Conservation (phyloP, 1,140 invertebrate species). For the Neodiprion pinetum region DNA sequence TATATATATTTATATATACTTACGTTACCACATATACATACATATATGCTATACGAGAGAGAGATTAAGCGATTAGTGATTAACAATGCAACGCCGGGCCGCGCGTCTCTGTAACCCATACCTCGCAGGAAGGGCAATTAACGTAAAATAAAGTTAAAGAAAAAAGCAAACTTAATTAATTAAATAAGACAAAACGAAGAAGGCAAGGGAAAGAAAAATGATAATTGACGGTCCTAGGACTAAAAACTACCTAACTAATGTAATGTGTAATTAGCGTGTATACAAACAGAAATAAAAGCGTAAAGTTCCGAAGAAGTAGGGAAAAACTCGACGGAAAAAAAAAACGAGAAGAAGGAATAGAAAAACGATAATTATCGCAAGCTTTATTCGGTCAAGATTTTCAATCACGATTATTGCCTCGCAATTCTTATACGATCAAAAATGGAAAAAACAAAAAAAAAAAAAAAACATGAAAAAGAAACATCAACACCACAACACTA, state of each 20-base stretch:
- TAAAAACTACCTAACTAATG: conserved; percentile 3
- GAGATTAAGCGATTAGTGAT: no score
- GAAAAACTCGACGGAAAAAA: conserved; percentile 11
- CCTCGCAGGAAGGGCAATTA: conserved; percentile 44
- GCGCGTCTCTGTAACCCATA: conserved; percentile 33
- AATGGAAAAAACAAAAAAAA: conserved; percentile 14
- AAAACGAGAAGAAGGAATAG: background rate
- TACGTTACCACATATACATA: no score
- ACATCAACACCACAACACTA: conserved; percentile 22
- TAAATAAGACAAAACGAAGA: no score
- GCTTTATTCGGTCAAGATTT: no score
- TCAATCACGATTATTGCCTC: no score
- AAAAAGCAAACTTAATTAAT: no score
- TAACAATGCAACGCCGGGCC: background rate
- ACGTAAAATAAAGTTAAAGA: background rate
- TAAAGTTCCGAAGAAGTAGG: conserved; percentile 18
- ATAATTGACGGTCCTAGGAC: conserved; percentile 8
- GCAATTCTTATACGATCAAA: background rate
- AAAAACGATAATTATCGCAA: no score
- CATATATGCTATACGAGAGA: no score
- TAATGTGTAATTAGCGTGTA: conserved; percentile 11
- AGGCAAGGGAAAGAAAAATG: no score
- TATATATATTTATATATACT: no score
- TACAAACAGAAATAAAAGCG: conserved; percentile 14
- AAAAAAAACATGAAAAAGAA: conserved; percentile 19